Base-by-base conservation (phyloP, 2,888 invertebrate genomes). In the Argyresthia albistria region DNA sequence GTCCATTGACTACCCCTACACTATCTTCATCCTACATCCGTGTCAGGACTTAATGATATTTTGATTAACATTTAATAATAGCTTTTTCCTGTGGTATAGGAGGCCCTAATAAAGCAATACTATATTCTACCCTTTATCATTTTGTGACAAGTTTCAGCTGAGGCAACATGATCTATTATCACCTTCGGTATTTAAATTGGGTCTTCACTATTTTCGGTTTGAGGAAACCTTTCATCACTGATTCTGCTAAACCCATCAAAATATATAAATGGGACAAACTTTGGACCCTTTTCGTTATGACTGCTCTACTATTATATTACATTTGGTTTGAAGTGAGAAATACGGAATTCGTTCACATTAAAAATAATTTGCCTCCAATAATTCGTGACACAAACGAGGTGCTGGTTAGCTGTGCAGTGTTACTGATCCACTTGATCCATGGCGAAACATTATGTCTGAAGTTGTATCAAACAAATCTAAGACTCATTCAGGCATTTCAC, bases 381-480 rank as follows among this genome's bases (percentile, higher is more conserved):
- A 57, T 71, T 25, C 61, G 62, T 3, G 56, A 61, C 39, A 58
- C 61, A 6, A 73, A 73, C 50, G 65, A 71, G 50, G 47, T 69
- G 14, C 35, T 63, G n/a, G 58, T 65, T 1, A 66, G 65, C 50
- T 47, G 63, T 12, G 25, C 61, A 0, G 59, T 71, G 9, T 53
- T 70, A 36, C 0, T 64, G 1, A 54, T 60, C 25, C 62, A 70
- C 42, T 39, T 66, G 16, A 35, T 55, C 12, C 61, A 59, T n/a
- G 55, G 58, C 7, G 55, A 67, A 7, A 56, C 56, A 42, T 42
- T 59, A 2, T 64, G 57, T 14, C n/a, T 55, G 4, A 57, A 63
- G 42, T 54, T 70, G 8, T 75, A 73, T 50, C 51, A 58, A 46
- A 59, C 55, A 11, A 52, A 67, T 8, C 56, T 61, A 11, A 60